Conservation (phyloP, 2,888 invertebrate species). For the Andrena trimmerana region DNA sequence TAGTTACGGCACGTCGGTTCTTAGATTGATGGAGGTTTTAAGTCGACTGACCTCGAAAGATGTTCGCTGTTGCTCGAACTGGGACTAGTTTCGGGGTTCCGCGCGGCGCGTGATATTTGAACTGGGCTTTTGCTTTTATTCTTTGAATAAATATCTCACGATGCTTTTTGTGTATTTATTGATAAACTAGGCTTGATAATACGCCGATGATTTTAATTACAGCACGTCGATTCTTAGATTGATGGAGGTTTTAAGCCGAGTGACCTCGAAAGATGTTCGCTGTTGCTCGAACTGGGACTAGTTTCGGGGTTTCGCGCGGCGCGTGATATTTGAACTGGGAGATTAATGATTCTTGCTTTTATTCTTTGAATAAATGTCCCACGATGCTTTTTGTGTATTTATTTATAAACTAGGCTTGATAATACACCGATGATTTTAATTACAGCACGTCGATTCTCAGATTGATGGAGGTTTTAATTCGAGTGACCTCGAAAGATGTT, state of each 20-base stretch:
- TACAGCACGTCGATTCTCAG: neutral
- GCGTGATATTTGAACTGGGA: neutral
- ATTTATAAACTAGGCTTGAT: neutral
- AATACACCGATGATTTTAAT: too few species aligned
- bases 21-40: neutral
- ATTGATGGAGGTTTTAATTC: constrained; percentile 3
- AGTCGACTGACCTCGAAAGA: neutral
- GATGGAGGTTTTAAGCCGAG: constrained; percentile 9
- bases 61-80: neutral
- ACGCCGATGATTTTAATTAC: too few species aligned
- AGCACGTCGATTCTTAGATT: neutral
- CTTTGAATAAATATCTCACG: neutral
- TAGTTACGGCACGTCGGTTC: neutral
- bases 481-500: neutral
- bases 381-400: neutral
- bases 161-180: neutral
- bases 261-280: neutral
- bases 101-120: neutral
- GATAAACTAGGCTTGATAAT: too few species aligned
- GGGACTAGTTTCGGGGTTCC: too few species aligned
- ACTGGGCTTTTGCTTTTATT: neutral
- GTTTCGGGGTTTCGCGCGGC: neutral
- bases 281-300: too few species aligned
- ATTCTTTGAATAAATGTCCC: neutral
- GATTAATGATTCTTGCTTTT: neutral